phyloP scores from a whole-genome alignment of 2,888 invertebrate species.

The Tupiocoris notatus region DNA sequence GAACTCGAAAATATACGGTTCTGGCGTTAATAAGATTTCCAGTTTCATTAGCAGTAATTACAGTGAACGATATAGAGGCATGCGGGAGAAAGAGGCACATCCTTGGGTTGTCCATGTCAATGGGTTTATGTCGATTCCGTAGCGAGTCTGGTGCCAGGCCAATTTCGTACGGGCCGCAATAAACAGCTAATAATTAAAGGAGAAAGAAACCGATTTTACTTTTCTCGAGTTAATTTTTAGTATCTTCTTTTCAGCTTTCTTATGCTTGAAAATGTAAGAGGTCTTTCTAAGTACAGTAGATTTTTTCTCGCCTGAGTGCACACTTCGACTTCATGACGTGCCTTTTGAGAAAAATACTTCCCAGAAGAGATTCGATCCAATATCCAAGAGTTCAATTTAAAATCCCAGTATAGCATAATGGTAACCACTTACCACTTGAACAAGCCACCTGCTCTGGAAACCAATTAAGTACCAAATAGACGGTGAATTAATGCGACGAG shows the following conservation, averaged over 20 bases:
- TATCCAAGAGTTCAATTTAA: no score
- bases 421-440: no score
- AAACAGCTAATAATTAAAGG: not conserved
- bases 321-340: no score
- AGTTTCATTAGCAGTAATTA: slow-evolving; percentile 35
- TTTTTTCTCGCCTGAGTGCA: no score
- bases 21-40: slow-evolving; percentile 26
- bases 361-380: no score
- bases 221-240: no score
- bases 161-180: not conserved
- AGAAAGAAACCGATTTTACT: not conserved
- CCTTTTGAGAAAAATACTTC: no score
- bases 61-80: slow-evolving; percentile 14
- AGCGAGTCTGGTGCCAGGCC: not conserved
- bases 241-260: no score
- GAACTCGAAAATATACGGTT: not conserved
- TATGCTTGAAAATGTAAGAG: no score
- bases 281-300: no score
- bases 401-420: no score
- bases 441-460: not conserved
- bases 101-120: not conserved
- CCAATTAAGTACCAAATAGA: not conserved
- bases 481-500: no score
- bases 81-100: not conserved
- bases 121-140: slow-evolving; percentile 18